These are phyloP conservation scores for Melanaphis sacchari DNA, from an alignment of 1,140 invertebrate species.

Conservation along the genomic window DNA sequence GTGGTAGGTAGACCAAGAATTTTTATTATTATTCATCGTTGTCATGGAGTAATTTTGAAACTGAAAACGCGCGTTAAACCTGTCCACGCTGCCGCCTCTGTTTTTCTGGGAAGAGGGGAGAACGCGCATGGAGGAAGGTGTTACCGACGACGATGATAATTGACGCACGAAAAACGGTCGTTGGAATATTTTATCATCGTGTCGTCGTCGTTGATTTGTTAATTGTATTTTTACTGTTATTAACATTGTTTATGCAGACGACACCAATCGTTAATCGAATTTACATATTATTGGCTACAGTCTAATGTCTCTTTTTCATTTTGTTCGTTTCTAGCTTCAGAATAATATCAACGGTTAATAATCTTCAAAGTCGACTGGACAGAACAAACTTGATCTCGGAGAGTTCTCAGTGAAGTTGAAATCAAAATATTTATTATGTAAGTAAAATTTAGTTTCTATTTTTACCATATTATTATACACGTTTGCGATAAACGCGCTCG, in stretches of 20 bases:
- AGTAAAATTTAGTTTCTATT: background rate
- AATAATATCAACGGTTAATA: background rate
- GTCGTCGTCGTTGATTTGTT: background rate
- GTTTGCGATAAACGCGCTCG: background rate
- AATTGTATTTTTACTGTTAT: background rate
- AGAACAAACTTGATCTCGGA: background rate
- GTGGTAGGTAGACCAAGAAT: conserved; percentile 11
- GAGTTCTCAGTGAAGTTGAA: conserved; percentile 40
- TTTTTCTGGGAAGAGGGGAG: background rate
- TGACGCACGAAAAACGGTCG: background rate
- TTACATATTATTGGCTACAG: background rate
- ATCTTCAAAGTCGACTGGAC: background rate
- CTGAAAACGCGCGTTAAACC: conserved; percentile 8
- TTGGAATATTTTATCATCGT: background rate
- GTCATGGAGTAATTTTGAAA: conserved; percentile 30
- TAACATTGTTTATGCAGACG: background rate
- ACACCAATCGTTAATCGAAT: background rate
- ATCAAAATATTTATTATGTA: conserved; percentile 50
- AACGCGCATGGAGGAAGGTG: background rate
- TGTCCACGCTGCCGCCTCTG: background rate
- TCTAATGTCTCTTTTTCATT: background rate
- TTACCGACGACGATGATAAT: background rate
- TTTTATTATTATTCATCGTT: background rate
- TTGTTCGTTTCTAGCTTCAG: conserved; percentile 22
- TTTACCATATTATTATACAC: background rate